phyloP scores from a whole-genome alignment of 2,113 vertebrate genomes.

The Perccottus glenii region DNA sequence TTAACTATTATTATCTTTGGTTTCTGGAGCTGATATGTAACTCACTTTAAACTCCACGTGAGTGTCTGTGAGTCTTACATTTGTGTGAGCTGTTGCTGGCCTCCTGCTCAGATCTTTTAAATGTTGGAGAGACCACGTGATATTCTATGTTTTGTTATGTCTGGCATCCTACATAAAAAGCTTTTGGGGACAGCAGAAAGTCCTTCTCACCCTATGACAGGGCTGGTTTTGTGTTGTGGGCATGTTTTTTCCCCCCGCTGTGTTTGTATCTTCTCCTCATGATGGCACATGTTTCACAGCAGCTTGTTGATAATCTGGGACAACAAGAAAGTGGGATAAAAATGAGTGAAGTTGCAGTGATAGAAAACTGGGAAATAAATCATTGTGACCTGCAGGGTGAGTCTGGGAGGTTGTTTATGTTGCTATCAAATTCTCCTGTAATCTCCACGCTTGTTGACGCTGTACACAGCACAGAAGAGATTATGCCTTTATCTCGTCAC shows the following conservation, averaged over 20 bases:
- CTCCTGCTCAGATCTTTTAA: no score
- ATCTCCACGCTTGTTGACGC: slow-evolving; percentile 42
- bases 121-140: neutral
- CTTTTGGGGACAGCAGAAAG: slow-evolving; percentile 3
- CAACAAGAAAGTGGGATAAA: slow-evolving; percentile 17
- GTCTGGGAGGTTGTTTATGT: slow-evolving; percentile 46
- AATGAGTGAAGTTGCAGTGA: slow-evolving; percentile 18
- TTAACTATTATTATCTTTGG: no score
- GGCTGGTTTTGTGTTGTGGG: neutral
- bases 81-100: no score
- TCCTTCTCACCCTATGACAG: neutral
- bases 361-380: slow-evolving; percentile 33
- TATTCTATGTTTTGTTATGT: slow-evolving; percentile 5
- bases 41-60: no score
- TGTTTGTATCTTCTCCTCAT: slow-evolving; percentile 1
- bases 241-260: neutral
- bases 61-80: neutral
- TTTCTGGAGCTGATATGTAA: no score
- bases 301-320: slow-evolving; percentile 16
- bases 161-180: neutral
- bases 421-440: slow-evolving; percentile 33
- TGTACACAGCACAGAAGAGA: slow-evolving; percentile 33
- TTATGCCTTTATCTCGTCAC: slow-evolving; percentile 39
- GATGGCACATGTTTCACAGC: slow-evolving; percentile 31
- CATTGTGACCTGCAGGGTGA: slow-evolving; percentile 34